Conservation (phyloP, 2,113 vertebrate genomes). For the Gadus macrocephalus region DNA sequence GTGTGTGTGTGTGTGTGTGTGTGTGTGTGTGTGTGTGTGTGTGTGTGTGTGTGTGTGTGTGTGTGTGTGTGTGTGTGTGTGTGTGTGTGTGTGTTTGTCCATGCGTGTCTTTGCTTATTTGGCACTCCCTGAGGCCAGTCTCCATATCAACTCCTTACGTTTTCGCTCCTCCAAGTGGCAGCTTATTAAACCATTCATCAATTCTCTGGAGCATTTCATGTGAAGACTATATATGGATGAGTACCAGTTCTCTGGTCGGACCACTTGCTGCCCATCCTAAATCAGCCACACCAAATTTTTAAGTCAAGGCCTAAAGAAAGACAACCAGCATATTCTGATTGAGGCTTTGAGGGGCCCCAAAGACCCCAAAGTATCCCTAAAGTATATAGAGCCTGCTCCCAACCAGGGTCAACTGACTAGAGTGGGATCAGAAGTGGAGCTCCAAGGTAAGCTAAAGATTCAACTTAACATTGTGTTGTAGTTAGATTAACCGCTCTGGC, state of each 20-base stretch:
- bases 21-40: no score
- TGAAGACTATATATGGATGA: conserved; percentile 59
- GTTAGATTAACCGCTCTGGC: no score
- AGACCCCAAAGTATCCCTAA: neutral
- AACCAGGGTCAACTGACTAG: conserved; percentile 6
- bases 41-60: no score
- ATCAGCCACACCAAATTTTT: conserved; percentile 15
- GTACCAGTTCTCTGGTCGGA: conserved; percentile 10
- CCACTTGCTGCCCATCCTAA: conserved; percentile 43
- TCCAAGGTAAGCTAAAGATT: conserved; percentile 30
- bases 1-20: no score
- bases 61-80: no score
- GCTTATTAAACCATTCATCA: conserved; percentile 21
- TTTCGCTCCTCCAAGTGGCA: no score
- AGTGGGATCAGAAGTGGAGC: conserved; percentile 16
- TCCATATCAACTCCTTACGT: neutral
- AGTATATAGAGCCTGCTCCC: neutral
- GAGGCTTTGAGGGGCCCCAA: conserved; percentile 13
- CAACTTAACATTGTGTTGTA: conserved; percentile 13
- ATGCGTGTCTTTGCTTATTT: no score
- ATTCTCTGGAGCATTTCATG: conserved; percentile 38
- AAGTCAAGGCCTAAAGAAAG: conserved; percentile 45
- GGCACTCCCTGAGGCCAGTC: no score
- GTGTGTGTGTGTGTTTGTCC: no score
- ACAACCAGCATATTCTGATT: conserved; percentile 28